Conservation (phyloP, 2,888 invertebrate species). For the Andrena dorsata region DNA sequence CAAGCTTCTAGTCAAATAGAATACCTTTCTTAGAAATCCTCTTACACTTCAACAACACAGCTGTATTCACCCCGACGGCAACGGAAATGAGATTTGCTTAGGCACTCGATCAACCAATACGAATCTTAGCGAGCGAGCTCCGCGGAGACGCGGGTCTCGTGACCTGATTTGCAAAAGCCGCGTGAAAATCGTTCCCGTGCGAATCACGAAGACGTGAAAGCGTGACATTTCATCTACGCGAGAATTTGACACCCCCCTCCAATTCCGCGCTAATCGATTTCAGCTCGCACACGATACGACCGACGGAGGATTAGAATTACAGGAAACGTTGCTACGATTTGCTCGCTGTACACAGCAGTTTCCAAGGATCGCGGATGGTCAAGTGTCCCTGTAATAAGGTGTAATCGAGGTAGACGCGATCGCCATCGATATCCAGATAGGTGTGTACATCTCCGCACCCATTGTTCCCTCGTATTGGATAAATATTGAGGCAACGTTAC, state of each 20-base stretch:
- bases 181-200: slow-evolving; percentile 45
- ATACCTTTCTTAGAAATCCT: not conserved
- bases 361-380: not conserved
- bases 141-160: slow-evolving; percentile 26
- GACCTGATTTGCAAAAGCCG: slow-evolving; percentile 43
- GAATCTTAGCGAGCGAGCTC: slow-evolving; percentile 6
- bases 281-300: slow-evolving; percentile 30
- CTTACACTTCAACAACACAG: not conserved
- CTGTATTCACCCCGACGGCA: not conserved
- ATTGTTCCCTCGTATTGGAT: not conserved
- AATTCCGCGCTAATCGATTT: slow-evolving; percentile 71
- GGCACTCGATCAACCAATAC: slow-evolving; percentile 36
- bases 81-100: slow-evolving; percentile 9
- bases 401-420: slow-evolving; percentile 5
- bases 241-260: slow-evolving; percentile 70
- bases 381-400: not conserved
- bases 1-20: not conserved
- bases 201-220: slow-evolving; percentile 22
- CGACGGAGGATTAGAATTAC: slow-evolving; percentile 9
- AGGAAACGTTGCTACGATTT: not conserved
- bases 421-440: not conserved
- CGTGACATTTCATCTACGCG: slow-evolving; percentile 61
- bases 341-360: not conserved
- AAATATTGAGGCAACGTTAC: not conserved
- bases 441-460: not conserved